Evolutionary conservation across 2,888 invertebrate genomes (phyloP).

Genomic region (Rhingia campestris): DNA sequence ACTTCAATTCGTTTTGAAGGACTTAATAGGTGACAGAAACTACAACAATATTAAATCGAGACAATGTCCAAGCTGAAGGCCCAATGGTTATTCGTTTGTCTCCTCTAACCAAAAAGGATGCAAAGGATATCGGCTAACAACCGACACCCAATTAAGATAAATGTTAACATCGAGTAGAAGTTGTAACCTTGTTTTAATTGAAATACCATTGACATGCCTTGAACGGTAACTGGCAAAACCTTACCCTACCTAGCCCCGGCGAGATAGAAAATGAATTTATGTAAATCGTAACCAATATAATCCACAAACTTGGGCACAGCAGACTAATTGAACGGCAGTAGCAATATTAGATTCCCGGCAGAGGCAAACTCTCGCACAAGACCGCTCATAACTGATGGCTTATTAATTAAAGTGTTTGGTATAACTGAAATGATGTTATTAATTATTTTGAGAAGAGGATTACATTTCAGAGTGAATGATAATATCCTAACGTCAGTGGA

Average conservation of each 20-base stretch:
- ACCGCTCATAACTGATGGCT: conserved; percentile 26
- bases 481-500: not conserved
- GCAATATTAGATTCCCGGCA: not conserved
- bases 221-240: conserved; percentile 18
- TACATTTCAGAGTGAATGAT: conserved; percentile 13
- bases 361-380: conserved; percentile 1
- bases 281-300: conserved; percentile 13
- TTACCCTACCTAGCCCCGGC: not conserved
- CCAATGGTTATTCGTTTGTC: not conserved
- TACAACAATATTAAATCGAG: not conserved
- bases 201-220: conserved; percentile 43
- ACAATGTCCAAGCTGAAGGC: not conserved
- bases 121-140: conserved; percentile 4
- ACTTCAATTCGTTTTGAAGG: not conserved
- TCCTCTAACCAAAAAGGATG: not conserved
- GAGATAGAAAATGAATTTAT: conserved; percentile 31
- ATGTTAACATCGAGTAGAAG: conserved; percentile 34
- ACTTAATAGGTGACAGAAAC: not conserved
- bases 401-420: conserved; percentile 62
- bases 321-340: conserved; percentile 46
- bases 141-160: conserved; percentile 41
- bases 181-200: conserved; percentile 60
- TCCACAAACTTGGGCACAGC: not conserved
- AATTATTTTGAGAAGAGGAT: conserved; percentile 52
- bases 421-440: conserved; percentile 50